Conservation (phyloP, 2,797 vertebrate species). For the Bucorvus abyssinicus region DNA sequence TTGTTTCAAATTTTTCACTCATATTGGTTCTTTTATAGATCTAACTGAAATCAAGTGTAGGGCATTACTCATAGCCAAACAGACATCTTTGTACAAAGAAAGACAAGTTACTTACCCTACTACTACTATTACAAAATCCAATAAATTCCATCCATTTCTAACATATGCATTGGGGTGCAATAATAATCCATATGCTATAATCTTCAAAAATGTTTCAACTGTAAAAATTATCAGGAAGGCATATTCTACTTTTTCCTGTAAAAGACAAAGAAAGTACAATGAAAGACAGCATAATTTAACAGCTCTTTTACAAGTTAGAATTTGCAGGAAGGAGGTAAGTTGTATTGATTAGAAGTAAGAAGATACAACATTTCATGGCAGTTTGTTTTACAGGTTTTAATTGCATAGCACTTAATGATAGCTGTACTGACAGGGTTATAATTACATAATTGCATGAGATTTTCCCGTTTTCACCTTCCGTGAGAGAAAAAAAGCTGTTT, state of each 20-base stretch:
- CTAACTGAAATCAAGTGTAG: neutral
- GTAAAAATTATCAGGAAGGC: slow-evolving; percentile 99
- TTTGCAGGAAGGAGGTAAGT: slow-evolving; percentile 2
- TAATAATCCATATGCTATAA: slow-evolving; percentile 96
- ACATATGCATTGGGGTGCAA: slow-evolving; percentile 97
- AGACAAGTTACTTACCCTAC: slow-evolving; percentile 86
- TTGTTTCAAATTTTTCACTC: neutral
- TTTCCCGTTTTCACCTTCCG: neutral
- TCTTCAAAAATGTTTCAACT: slow-evolving; percentile 99
- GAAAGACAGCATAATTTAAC: neutral
- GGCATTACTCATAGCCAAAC: neutral
- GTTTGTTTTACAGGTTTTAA: slow-evolving; percentile 1
- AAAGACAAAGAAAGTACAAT: slow-evolving; percentile 57
- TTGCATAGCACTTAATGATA: neutral
- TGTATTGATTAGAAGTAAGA: neutral
- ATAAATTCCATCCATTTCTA: slow-evolving; percentile 98
- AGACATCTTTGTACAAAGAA: neutral
- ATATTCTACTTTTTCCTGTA: slow-evolving; percentile 99
- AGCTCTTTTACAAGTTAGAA: neutral
- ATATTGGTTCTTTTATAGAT: neutral
- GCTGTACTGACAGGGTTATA: neutral
- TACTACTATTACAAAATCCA: slow-evolving; percentile 99
- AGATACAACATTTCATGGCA: neutral
- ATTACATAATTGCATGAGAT: neutral
- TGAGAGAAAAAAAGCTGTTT: neutral